Percentiles rank a stretch among this genome's conserved stretches.
These are phyloP conservation scores for Poeciliopsis presidionis DNA, from an alignment of 2,797 vertebrate genomes.

Conservation along the genomic window DNA sequence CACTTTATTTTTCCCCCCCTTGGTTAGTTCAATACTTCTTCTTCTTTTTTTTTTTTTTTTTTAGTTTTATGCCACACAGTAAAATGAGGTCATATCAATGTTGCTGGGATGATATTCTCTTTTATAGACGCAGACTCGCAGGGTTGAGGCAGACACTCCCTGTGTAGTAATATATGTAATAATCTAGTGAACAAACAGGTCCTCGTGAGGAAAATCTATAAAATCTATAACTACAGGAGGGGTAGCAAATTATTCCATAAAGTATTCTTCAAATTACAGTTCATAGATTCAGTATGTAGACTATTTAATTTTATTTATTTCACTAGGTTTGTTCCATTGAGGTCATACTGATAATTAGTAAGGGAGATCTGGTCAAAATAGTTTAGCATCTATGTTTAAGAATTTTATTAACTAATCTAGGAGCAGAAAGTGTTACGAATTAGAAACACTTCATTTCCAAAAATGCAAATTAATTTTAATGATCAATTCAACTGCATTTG, in stretches of 20 bases:
- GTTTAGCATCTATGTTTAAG: not conserved
- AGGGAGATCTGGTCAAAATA: not conserved
- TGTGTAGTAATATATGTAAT: constrained; percentile 6
- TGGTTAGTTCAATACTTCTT: constrained; percentile 15
- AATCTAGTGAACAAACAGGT: constrained; percentile 33
- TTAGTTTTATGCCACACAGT: constrained; percentile 4
- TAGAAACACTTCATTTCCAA: not conserved
- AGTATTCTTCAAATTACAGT: not conserved
- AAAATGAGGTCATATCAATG: constrained; percentile 11
- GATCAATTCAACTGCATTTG: not conserved
- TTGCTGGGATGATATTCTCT: constrained; percentile 3
- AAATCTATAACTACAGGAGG: not conserved
- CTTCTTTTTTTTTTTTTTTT: not conserved
- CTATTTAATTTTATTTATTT: not conserved
- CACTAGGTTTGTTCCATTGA: not conserved
- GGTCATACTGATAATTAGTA: not conserved
- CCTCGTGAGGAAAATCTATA: not conserved
- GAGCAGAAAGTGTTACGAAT: not conserved
- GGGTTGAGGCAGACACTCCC: constrained; percentile 7
- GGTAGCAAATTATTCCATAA: not conserved
- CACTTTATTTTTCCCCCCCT: not conserved
- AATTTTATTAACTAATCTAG: not conserved
- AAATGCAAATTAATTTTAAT: not conserved
- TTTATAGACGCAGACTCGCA: not conserved
- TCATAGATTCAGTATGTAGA: not conserved